These are phyloP conservation scores for Camptogramma bilineatum DNA, from an alignment of 2,888 invertebrate species.

Conservation along the genomic window DNA sequence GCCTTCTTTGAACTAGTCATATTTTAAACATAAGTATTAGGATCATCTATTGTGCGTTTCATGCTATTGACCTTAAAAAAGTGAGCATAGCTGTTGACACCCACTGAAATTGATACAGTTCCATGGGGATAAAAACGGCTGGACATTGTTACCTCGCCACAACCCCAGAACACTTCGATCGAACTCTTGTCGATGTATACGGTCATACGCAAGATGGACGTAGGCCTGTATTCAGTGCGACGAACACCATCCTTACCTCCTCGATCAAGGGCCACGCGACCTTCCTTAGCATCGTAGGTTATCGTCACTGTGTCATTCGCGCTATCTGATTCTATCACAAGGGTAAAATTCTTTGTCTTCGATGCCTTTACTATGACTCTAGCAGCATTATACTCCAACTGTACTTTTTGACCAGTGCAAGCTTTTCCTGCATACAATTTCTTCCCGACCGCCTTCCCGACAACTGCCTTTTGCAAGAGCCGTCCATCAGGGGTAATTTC, in stretches of 20 bases:
- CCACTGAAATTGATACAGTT: conserved; percentile 49
- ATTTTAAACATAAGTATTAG: neutral
- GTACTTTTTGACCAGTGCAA: conserved; percentile 37
- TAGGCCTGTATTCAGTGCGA: conserved; percentile 63
- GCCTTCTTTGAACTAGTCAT: neutral
- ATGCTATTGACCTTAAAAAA: conserved; percentile 50
- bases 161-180: conserved; percentile 63
- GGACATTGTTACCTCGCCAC: conserved; percentile 67
- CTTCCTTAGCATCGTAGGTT: conserved; percentile 51
- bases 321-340: conserved; percentile 57
- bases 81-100: conserved; percentile 30
- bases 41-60: conserved; percentile 49
- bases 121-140: conserved; percentile 65
- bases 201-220: conserved; percentile 44
- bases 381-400: conserved; percentile 58
- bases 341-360: conserved; percentile 46
- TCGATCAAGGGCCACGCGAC: conserved; percentile 63
- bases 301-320: conserved; percentile 52
- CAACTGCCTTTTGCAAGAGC: conserved; percentile 65
- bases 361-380: conserved; percentile 58
- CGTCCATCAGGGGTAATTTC: conserved; percentile 51
- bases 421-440: conserved; percentile 50
- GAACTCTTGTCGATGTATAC: conserved; percentile 69
- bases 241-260: conserved; percentile 67
- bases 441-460: conserved; percentile 44